Conservation (phyloP, 2,888 invertebrate species). For the Orchesellides sinensis region DNA sequence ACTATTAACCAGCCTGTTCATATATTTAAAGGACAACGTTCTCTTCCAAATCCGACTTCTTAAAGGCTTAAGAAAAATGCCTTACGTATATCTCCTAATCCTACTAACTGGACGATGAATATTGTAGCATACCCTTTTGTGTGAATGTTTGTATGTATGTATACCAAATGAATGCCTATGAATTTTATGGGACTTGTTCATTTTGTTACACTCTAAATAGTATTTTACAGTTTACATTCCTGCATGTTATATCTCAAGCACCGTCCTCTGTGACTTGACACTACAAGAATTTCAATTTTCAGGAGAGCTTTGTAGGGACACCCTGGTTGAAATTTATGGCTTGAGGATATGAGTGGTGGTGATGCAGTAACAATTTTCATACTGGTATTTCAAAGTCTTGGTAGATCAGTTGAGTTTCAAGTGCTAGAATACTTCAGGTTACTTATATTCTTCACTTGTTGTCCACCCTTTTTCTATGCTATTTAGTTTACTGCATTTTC, state of each 20-base stretch:
- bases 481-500: not conserved
- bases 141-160: no score
- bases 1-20: no score
- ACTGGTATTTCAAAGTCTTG: not conserved
- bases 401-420: not conserved
- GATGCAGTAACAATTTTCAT: not conserved
- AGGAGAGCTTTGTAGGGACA: constrained; percentile 24
- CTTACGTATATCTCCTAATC: constrained; percentile 10
- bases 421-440: not conserved
- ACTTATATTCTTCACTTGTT: no score
- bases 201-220: not conserved
- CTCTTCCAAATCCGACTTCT: constrained; percentile 11
- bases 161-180: not conserved
- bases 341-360: no score
- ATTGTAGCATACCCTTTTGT: not conserved
- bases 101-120: constrained; percentile 11
- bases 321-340: constrained; percentile 47
- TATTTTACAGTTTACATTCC: not conserved
- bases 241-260: not conserved
- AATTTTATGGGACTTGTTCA: not conserved
- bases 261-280: constrained; percentile 11
- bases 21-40: constrained; percentile 1
- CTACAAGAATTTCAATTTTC: constrained; percentile 50
- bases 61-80: constrained; percentile 19
- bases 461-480: constrained; percentile 3